A percentile compares a stretch with the other conserved stretches of the same genome.
phyloP scores from a whole-genome alignment of 2,113 vertebrate genomes.

The Steatornis caripensis region DNA sequence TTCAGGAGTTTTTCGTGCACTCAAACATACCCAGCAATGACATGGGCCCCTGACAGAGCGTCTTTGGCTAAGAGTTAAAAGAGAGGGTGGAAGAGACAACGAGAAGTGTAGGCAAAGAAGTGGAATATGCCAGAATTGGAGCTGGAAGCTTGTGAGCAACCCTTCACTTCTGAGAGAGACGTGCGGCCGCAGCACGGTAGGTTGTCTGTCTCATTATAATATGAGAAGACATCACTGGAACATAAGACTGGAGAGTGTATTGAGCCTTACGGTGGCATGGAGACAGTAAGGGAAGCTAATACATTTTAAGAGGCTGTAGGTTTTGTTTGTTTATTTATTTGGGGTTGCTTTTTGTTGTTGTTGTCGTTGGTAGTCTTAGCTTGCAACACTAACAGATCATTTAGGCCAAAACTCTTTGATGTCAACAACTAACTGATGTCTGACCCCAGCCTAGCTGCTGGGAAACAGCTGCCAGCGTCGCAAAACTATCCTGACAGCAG shows the following conservation, averaged over 20 bases:
- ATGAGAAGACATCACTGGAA: neutral
- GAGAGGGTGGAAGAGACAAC: neutral
- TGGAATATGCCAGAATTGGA: neutral
- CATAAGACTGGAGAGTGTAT: neutral
- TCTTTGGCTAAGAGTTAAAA: neutral
- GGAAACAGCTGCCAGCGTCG: neutral
- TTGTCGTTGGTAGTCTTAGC: neutral
- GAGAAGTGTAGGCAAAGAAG: fast-evolving
- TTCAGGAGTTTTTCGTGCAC: neutral
- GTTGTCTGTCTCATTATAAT: neutral
- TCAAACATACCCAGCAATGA: neutral
- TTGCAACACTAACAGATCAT: neutral
- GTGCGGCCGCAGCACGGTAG: fast-evolving
- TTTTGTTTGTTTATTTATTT: neutral
- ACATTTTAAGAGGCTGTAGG: neutral
- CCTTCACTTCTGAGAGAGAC: neutral
- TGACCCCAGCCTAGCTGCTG: neutral
- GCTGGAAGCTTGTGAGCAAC: neutral
- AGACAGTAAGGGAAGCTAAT: neutral
- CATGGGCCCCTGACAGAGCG: neutral
- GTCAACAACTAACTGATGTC: neutral
- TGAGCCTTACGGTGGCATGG: neutral
- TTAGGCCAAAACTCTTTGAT: neutral
- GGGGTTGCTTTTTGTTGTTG: neutral
- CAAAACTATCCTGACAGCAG: neutral